These are phyloP conservation scores for Ranitomeya imitator DNA, from an alignment of 2,113 vertebrate species.

Conservation along the genomic window DNA sequence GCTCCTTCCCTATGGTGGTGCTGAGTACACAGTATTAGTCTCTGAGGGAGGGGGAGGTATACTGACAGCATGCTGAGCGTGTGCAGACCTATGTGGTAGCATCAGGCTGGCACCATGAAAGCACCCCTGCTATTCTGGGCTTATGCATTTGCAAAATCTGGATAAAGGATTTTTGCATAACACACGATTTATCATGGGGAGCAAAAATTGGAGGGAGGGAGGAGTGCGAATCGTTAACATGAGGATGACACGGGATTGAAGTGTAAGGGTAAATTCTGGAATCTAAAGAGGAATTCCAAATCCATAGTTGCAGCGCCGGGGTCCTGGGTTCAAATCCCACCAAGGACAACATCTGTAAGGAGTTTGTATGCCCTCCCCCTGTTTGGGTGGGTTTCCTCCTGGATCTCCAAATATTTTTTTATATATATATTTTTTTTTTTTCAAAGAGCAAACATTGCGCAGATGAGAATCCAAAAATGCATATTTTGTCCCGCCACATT, in stretches of 20 bases:
- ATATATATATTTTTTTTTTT: no score
- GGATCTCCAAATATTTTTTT: no score
- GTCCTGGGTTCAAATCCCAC: no score
- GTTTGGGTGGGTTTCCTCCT: no score
- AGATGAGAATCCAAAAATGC: no score
- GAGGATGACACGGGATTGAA: not conserved
- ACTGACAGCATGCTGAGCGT: slow-evolving; percentile 27
- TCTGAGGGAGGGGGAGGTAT: not conserved
- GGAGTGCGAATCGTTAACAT: not conserved
- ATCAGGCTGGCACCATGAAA: not conserved
- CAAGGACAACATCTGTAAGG: no score
- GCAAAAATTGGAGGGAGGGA: slow-evolving; percentile 24
- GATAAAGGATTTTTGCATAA: not conserved
- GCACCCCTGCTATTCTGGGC: accelerated
- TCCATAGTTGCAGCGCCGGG: no score
- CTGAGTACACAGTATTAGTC: slow-evolving; percentile 5
- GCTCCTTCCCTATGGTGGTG: not conserved
- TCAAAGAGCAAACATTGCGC: no score
- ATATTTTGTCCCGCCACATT: no score
- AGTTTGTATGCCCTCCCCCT: no score
- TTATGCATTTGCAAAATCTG: not conserved
- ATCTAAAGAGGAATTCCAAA: not conserved
- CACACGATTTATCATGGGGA: not conserved
- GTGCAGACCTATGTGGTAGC: slow-evolving; percentile 15
- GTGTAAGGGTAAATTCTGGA: slow-evolving; percentile 27